phyloP scores from a whole-genome alignment of 1,140 invertebrate species.

The Dreissena rostriformis region DNA sequence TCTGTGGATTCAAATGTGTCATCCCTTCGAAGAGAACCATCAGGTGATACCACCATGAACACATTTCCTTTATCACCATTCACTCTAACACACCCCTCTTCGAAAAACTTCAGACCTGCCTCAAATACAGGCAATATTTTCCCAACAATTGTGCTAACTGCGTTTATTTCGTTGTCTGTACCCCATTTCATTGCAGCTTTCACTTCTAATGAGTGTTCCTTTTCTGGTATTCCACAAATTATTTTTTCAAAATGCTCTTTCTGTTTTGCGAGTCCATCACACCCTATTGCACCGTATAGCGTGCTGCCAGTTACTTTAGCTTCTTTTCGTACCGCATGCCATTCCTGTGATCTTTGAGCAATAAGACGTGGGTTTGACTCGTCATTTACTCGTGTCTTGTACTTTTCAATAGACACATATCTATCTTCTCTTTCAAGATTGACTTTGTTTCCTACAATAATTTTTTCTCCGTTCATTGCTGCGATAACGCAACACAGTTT shows the following conservation, averaged over 20 bases:
- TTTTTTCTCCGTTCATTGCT: neutral
- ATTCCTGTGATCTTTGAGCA: conserved; percentile 8
- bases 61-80: neutral
- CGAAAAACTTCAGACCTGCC: neutral
- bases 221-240: neutral
- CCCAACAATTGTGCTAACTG: conserved; percentile 22
- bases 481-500: conserved; percentile 1
- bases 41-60: neutral
- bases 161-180: conserved; percentile 35
- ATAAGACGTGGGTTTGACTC: no score
- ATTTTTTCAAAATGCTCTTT: conserved; percentile 3
- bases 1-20: neutral
- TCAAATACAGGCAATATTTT: conserved; percentile 32
- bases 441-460: conserved; percentile 9
- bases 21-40: neutral
- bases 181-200: conserved; percentile 29
- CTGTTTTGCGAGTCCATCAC: conserved; percentile 16
- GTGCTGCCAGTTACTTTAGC: conserved; percentile 43
- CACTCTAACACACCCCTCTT: conserved; percentile 53
- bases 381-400: neutral
- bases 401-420: conserved; percentile 5
- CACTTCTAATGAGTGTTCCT: neutral
- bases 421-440: neutral
- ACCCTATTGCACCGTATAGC: conserved; percentile 26
- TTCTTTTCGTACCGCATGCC: conserved; percentile 12